Evolutionary conservation across 2,113 vertebrate species (phyloP), one percentile per base, ranked within the genome.

Genomic region (Maylandia zebra): DNA sequence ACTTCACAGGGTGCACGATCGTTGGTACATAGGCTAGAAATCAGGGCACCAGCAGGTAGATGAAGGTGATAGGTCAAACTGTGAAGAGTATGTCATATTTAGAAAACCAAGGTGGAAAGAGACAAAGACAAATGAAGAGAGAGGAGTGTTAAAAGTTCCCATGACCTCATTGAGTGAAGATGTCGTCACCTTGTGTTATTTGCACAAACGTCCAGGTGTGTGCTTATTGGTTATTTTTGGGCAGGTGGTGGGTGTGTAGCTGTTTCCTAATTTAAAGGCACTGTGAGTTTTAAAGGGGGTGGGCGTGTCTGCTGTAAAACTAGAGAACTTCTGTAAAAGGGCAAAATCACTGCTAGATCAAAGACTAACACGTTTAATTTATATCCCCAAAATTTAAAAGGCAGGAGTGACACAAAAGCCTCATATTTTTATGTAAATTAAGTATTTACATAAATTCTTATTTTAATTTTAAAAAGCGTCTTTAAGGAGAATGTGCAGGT

Each of bases 261-360:
- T 17, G 74, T 22, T 27, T 52, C 81, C 76, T 89, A 83, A 93
- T 91, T 91, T 59, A 48, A 76, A 91, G 87, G 90, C 56, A 86
- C 80, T 3, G 4, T 16, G 7, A 45, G 59, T 16, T 66, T 66
- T 38, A 66, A 66, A 22, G 41, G 41, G 2, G 38, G 52, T 89
- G 79, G 86, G 85, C 53, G n/a, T 87, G 48, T 79, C 41, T 32
- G 48, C n/a, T 83, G 24, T 81, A 86, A 45, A 43, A 45, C 66
- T 7, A 27, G 71, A n/a, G 71, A 78, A 30, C 43, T 50, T 76
- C 24, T 76, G 43, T 76, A 27, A 19, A 76, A 7, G 69, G 22
- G 8, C 2, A 12, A 14, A 43, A 45, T 45, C 22, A 48, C 14
- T 27, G 5, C 9, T 48, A 76, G 24, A 48, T 48, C 41, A 76